These are phyloP conservation scores for Pristionchus fissidentatus DNA, from an alignment of 2,888 invertebrate genomes.

Conservation along the genomic window DNA sequence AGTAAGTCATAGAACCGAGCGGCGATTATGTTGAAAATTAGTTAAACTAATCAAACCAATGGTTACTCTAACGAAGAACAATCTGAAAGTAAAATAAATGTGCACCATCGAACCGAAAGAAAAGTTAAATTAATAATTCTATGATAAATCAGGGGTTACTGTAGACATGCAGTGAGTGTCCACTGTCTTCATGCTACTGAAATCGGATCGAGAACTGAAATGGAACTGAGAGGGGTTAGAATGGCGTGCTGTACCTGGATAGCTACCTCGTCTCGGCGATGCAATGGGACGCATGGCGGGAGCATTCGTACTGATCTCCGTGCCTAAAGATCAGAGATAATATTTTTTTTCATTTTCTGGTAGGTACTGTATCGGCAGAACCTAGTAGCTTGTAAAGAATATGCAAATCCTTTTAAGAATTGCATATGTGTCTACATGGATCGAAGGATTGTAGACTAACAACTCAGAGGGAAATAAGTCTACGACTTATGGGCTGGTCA, in stretches of 20 bases:
- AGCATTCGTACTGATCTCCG: background rate
- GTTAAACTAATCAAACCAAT: background rate
- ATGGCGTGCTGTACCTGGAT: slow-evolving; percentile 29
- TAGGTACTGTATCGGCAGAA: background rate
- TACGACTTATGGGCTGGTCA: too few species aligned
- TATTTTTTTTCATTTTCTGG: too few species aligned
- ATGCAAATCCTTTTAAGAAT: too few species aligned
- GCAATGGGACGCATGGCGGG: background rate
- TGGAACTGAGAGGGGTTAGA: slow-evolving; percentile 28
- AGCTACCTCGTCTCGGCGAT: slow-evolving; percentile 47
- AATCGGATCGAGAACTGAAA: slow-evolving; percentile 40
- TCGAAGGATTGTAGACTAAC: too few species aligned
- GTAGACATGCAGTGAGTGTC: slow-evolving; percentile 22
- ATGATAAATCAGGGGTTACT: background rate
- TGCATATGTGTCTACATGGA: too few species aligned
- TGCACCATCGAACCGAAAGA: too few species aligned
- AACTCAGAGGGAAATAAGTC: too few species aligned
- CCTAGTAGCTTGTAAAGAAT: background rate
- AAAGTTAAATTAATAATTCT: background rate
- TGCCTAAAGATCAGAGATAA: slow-evolving; percentile 34
- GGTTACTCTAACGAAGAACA: background rate
- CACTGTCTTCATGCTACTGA: background rate
- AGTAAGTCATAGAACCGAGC: background rate
- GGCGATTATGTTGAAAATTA: background rate
- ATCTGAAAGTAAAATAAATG: background rate